Evolutionary conservation across 2,113 vertebrate species (phyloP).

Genomic region (Thamnophis sirtalis): DNA sequence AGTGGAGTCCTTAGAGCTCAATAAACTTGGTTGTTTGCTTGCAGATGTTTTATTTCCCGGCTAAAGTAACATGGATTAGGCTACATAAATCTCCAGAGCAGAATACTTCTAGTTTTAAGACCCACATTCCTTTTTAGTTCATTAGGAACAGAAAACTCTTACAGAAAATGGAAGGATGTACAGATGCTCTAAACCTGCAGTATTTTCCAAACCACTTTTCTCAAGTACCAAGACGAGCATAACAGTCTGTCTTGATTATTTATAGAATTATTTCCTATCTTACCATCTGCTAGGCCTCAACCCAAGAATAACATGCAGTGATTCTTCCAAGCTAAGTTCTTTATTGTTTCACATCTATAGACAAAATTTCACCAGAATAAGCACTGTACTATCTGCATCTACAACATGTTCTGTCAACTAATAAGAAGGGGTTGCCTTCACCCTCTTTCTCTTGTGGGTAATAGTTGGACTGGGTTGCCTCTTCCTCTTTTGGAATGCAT

Average conservation of each 20-base stretch:
- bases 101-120: background rate
- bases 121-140: background rate
- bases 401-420: too few relatives aligned
- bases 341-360: background rate
- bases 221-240: background rate
- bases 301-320: background rate
- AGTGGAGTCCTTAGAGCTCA: background rate
- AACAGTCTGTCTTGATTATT: background rate
- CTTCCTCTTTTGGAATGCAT: too few relatives aligned
- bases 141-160: background rate
- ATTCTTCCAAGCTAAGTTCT: background rate
- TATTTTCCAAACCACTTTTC: background rate
- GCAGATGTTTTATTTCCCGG: background rate
- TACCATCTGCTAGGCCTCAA: background rate
- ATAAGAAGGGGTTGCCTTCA: too few relatives aligned
- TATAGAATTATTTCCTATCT: background rate
- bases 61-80: background rate
- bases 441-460: too few relatives aligned
- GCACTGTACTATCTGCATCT: too few relatives aligned
- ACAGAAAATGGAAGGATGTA: background rate
- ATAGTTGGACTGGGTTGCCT: too few relatives aligned
- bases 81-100: background rate
- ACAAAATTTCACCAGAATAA: too few relatives aligned
- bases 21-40: background rate
- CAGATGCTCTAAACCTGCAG: background rate